A percentile compares a stretch with the other conserved stretches of the same genome.
These are phyloP conservation scores for Tretioscincus oriximinensis DNA, from an alignment of 2,113 vertebrate species.

Conservation along the genomic window DNA sequence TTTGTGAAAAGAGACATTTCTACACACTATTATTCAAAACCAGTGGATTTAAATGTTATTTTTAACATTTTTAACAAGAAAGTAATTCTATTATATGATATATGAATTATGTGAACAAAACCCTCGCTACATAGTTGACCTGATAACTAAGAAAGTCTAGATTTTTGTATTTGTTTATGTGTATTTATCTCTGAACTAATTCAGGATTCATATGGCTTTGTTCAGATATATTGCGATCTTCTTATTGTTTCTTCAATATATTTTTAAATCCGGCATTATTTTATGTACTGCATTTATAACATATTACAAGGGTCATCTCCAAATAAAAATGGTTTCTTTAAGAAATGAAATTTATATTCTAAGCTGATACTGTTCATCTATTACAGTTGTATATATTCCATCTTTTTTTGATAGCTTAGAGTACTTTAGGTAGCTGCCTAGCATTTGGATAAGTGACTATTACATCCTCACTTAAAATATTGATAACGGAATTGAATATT, in stretches of 20 bases:
- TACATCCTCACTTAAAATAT: slow-evolving; percentile 21
- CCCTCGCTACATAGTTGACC: not conserved
- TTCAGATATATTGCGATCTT: not conserved
- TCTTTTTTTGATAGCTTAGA: slow-evolving; percentile 21
- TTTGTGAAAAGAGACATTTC: too few species aligned
- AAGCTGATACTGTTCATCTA: not conserved
- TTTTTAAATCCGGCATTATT: not conserved
- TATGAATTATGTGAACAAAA: not conserved
- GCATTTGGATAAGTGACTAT: slow-evolving; percentile 26
- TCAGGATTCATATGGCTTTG: not conserved
- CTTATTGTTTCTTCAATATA: not conserved
- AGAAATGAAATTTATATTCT: slow-evolving; percentile 14
- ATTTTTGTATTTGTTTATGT: not conserved
- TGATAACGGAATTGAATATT: slow-evolving; percentile 10
- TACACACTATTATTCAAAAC: too few species aligned
- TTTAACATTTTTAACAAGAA: not conserved
- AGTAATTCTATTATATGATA: not conserved
- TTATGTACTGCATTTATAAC: not conserved
- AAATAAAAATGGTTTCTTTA: not conserved
- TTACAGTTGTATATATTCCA: not conserved
- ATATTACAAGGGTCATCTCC: not conserved
- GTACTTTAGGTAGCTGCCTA: not conserved
- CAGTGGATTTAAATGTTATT: not conserved
- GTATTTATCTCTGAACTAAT: not conserved
- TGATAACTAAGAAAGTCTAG: not conserved